Evolutionary conservation across 1,140 invertebrate species (phyloP), one percentile per base, ranked within the genome.

Genomic region (Mizuhopecten yessoensis): DNA sequence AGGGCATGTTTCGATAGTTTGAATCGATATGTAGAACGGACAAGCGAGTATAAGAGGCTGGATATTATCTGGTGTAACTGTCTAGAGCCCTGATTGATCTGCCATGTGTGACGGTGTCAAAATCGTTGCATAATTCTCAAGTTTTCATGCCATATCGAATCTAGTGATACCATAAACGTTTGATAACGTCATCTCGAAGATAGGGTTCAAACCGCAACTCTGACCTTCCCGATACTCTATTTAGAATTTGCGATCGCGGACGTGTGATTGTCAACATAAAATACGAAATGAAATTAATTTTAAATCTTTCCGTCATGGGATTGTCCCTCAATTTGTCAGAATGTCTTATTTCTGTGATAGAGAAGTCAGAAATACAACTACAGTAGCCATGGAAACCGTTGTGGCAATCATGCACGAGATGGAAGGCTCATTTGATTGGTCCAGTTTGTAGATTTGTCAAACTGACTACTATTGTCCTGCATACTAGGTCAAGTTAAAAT

Each of bases 171-270:
- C 39, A 36, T 75, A 90, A 90, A 88, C 34, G 34, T 45, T 39
- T 87, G 90, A 90, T 90, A 90, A 90, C 90, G 90, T 90, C 90
- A 90, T 86, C 34, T 88, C 75, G 87, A 57, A 49, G 90, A 90
- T 90, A 86, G 90, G 86, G 90, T 90, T 90, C 90, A 90, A 90
- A 90, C 90, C 90, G 49, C 90, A 86, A 88, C 75, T 57, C 49
- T 88, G 87, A 90, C 90, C 90, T 90, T 90, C 39, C 39, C n/a
- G 23, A 49, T 42, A 90, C 90, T 75, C 57, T 75, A 75, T 75
- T 75, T 75, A 75, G 57, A 75, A 75, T 9, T 75, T n/a, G 57
- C 57, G 57, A 75, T 75, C 57, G 57, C 29, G 29, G 57, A 75
- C 57, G 57, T 75, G 57, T 75, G 57, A 75, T 75, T 75, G 57